Percentiles rank a stretch among this genome's conserved stretches.
Evolutionary conservation across 2,113 vertebrate genomes (phyloP).

Genomic region (Neogobius melanostomus): DNA sequence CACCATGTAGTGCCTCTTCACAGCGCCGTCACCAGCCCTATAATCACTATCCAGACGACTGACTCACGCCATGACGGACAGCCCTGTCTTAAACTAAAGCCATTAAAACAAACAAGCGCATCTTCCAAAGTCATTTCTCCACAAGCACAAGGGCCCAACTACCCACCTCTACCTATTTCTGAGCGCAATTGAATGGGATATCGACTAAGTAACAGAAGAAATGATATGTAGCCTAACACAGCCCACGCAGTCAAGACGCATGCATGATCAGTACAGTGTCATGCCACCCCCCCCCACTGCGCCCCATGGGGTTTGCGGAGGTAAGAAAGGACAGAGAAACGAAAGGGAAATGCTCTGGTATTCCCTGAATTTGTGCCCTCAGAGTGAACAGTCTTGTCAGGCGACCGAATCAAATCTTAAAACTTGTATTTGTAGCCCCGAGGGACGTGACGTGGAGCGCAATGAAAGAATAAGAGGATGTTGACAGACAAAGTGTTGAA

Average conservation of each 20-base stretch:
- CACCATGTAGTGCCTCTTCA: constrained; percentile 7
- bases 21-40: constrained; percentile 12
- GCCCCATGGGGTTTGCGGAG: constrained; percentile 27
- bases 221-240: constrained; percentile 1
- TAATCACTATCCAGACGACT: constrained; percentile 27
- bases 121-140: not conserved
- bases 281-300: constrained; percentile 16
- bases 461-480: constrained; percentile 22
- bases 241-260: constrained; percentile 1
- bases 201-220: constrained; percentile 6
- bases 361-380: constrained; percentile 1
- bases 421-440: constrained; percentile 20
- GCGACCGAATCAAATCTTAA: constrained; percentile 18
- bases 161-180: constrained; percentile 7
- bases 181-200: not conserved
- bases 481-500: not conserved
- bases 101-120: constrained; percentile 23
- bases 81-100: constrained; percentile 17
- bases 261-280: constrained; percentile 2
- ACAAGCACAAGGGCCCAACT: constrained; percentile 19
- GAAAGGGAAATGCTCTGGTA: constrained; percentile 17
- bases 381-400: constrained; percentile 14
- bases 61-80: constrained; percentile 19
- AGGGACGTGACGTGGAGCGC: not conserved
- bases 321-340: constrained; percentile 18